Evolutionary conservation across 2,888 invertebrate species (phyloP), one percentile per base, ranked within the genome.

Genomic region (Thelaira solivaga): DNA sequence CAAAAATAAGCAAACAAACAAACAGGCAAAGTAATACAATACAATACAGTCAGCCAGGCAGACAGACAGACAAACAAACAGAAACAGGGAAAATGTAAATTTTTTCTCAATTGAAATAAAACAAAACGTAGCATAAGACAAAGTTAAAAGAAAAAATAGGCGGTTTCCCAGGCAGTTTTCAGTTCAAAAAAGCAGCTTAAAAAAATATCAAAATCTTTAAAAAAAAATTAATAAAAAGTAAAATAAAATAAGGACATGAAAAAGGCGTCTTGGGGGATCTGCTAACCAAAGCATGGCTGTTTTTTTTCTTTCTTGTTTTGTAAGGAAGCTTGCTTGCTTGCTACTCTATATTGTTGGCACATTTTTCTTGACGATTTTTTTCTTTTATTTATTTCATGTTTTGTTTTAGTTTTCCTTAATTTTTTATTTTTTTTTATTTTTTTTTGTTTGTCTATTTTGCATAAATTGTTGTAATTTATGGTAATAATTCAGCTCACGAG

Each of bases 381-480:
- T 24, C 3, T 24, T 51, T 36, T 39, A 24, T 6, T 39, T 47
- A 18, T 13, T 13, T 16, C 6, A 6, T 39, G 16, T 39, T 39
- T 4, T 39, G 16, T 39, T 39, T 39, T 39, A 13, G 13, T 13
- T 49, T 16, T 47, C 57, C 13, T n/a, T 13, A n/a, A 7, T 16
- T n/a, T 34, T 24, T 39, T 59, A 18, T 68, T 45, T n/a, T 39
- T 29, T n/a, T 49, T 5, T 36, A n/a, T 18, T 53, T 45, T 45
- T 22, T 61, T 61, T n/a, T n/a, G n/a, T n/a, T 41, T 16, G 57
- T 62, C 47, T 47, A 53, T 47, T 78, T 65, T 55, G 65, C 65
- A 65, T 67, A 74, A 78, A 74, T 78, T 78, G 61, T 71, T 78
- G 65, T 74, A 71, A 78, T 78, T 78, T 71, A 74, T 78, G 47